These are phyloP conservation scores for Mobula birostris DNA, from an alignment of 2,113 vertebrate genomes.

Conservation along the genomic window DNA sequence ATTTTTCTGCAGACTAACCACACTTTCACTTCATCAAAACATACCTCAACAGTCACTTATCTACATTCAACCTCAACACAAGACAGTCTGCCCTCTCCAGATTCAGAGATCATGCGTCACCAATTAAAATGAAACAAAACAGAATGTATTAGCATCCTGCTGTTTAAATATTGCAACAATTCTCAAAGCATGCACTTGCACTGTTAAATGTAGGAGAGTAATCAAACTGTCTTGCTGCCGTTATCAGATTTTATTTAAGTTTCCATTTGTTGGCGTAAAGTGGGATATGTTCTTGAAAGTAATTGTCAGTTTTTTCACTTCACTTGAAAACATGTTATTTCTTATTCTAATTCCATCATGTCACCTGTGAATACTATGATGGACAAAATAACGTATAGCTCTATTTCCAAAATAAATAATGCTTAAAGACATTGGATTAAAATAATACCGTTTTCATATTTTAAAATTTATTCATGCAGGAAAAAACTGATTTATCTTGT, in stretches of 20 bases:
- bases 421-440: not conserved
- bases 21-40: not conserved
- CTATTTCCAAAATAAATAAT: not conserved
- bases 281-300: not conserved
- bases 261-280: not conserved
- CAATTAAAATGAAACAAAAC: not conserved
- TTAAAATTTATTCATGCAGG: not conserved
- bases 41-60: not conserved
- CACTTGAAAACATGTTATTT: not conserved
- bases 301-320: not conserved
- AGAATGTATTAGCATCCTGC: not conserved
- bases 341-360: not conserved
- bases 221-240: not conserved
- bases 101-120: not conserved
- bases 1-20: not conserved
- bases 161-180: not conserved
- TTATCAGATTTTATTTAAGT: not conserved
- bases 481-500: not conserved
- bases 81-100: not conserved
- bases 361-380: not conserved
- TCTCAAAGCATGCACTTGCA: not conserved
- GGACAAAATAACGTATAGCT: not conserved
- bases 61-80: not conserved
- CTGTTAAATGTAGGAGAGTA: not conserved
- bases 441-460: not conserved